Percentiles rank a stretch among this genome's conserved stretches.
Evolutionary conservation across 2,113 vertebrate genomes (phyloP).

Genomic region (Herpailurus yagouaroundi): DNA sequence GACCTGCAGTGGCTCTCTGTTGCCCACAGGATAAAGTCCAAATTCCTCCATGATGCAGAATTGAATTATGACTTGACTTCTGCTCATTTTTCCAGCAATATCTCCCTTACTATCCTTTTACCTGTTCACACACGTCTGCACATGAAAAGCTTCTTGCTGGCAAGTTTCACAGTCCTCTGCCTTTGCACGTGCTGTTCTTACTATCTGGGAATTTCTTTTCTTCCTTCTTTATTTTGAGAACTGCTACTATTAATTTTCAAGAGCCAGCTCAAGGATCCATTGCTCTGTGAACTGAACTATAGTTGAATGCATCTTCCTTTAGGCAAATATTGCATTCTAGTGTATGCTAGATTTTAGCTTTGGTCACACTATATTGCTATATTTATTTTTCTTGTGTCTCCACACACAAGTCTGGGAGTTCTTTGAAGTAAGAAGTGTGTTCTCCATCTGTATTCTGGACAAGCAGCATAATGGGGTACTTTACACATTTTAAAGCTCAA

Average conservation of each 20-base stretch:
- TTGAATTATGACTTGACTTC: not conserved
- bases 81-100: not conserved
- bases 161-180: not conserved
- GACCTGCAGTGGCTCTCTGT: not conserved
- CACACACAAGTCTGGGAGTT: not conserved
- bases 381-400: not conserved
- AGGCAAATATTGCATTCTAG: not conserved
- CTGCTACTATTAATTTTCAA: not conserved
- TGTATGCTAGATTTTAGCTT: not conserved
- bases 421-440: not conserved
- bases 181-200: not conserved
- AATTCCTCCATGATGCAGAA: not conserved
- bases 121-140: not conserved
- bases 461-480: not conserved
- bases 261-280: not conserved
- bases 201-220: not conserved
- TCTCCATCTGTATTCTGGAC: not conserved
- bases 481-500: not conserved
- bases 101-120: not conserved
- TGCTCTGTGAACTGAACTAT: not conserved
- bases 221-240: not conserved
- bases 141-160: not conserved
- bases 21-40: not conserved
- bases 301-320: not conserved
- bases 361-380: not conserved